phyloP scores from a whole-genome alignment of 2,888 invertebrate species.

The Lasioglossum figueresi region DNA sequence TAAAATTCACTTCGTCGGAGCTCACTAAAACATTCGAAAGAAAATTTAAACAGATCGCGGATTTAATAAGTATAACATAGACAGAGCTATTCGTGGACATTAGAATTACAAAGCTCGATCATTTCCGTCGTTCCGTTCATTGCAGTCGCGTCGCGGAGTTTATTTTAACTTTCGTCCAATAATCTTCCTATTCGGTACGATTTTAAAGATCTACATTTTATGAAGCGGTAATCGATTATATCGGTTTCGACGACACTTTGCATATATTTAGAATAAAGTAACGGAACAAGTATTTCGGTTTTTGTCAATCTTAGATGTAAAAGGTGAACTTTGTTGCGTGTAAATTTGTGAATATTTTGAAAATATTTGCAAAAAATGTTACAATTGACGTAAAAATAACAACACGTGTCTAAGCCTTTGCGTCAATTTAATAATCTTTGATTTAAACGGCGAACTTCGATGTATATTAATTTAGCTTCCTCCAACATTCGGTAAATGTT shows the following conservation, averaged over 20 bases:
- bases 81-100: neutral
- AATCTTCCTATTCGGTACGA: no score
- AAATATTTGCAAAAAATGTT: no score
- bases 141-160: neutral
- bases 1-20: neutral
- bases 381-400: neutral
- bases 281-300: neutral
- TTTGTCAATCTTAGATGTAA: neutral
- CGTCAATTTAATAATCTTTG: neutral
- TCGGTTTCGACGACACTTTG: neutral
- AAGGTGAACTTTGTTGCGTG: neutral
- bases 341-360: neutral
- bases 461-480: neutral
- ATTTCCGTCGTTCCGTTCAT: neutral
- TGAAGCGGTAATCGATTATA: neutral
- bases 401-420: neutral
- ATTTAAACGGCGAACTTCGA: neutral
- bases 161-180: neutral
- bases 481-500: neutral
- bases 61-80: neutral
- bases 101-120: neutral
- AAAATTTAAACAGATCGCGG: neutral
- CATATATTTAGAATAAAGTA: neutral
- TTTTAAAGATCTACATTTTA: neutral
- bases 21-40: neutral